Conservation (phyloP, 2,888 invertebrate species). For the Pardosa pseudoannulata region DNA sequence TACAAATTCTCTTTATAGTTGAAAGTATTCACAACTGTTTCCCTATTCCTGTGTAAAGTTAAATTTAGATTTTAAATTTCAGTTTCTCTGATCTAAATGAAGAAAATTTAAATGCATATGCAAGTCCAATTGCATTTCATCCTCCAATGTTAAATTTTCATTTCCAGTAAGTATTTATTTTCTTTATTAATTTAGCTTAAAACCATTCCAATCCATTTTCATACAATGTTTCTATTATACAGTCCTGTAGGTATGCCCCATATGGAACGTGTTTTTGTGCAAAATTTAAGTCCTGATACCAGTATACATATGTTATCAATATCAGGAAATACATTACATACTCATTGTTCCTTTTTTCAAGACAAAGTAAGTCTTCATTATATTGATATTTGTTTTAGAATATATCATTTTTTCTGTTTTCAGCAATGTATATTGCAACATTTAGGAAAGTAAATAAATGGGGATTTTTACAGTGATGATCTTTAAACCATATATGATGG, state of each 20-base stretch:
- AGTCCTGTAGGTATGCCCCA: conserved; percentile 92
- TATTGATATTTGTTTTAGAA: too few relatives aligned
- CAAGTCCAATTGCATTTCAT: conserved; percentile 70
- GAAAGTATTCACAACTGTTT: too few relatives aligned
- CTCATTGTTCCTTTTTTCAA: conserved; percentile 98
- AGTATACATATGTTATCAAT: conserved; percentile 95
- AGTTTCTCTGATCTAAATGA: conserved; percentile 71
- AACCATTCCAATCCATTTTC: too few relatives aligned
- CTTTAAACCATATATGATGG: too few relatives aligned
- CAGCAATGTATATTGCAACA: too few relatives aligned
- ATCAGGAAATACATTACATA: conserved; percentile 94
- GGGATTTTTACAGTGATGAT: too few relatives aligned
- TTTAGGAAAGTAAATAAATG: too few relatives aligned
- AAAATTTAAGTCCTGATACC: conserved; percentile 90
- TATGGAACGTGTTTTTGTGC: conserved; percentile 89
- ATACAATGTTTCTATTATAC: conserved; percentile 76
- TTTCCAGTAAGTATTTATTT: conserved; percentile 57
- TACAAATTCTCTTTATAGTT: too few relatives aligned
- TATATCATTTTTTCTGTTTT: too few relatives aligned
- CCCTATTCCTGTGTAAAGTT: too few relatives aligned
- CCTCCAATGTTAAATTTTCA: conserved; percentile 71
- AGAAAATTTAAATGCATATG: conserved; percentile 72
- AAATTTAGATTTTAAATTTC: not conserved
- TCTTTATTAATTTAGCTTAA: too few relatives aligned
- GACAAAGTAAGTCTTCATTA: conserved; percentile 84